These are phyloP conservation scores for Ischnus inquisitorius DNA, from an alignment of 2,888 invertebrate genomes.

Conservation along the genomic window DNA sequence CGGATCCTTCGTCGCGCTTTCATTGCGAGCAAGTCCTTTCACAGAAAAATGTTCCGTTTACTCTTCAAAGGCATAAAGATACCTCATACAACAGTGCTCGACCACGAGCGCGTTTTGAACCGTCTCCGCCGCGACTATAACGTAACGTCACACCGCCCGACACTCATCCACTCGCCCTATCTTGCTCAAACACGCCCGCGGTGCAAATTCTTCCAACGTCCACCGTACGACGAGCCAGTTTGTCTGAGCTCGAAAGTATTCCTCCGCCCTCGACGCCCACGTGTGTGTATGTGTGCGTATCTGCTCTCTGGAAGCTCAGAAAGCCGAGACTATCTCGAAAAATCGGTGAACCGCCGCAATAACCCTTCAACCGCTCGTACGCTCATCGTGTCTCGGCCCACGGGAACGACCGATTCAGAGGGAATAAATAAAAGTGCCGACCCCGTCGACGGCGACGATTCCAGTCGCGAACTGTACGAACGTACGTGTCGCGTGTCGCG, in stretches of 20 bases:
- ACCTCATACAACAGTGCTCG: too few species aligned
- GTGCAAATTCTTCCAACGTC: constrained; percentile 13
- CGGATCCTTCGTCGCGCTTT: too few species aligned
- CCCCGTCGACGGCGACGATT: constrained; percentile 28
- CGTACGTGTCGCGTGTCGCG: constrained; percentile 42
- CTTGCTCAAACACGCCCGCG: constrained; percentile 49
- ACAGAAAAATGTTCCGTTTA: too few species aligned
- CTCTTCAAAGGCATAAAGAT: too few species aligned
- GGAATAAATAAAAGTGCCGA: constrained; percentile 45
- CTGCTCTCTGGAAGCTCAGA: not conserved
- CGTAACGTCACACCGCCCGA: constrained; percentile 31
- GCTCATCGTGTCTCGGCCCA: not conserved
- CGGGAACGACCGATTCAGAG: constrained; percentile 35
- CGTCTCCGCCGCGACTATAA: not conserved
- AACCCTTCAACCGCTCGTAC: constrained; percentile 6
- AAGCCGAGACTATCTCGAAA: not conserved
- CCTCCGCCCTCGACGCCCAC: not conserved
- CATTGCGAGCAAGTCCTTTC: too few species aligned
- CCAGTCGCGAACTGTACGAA: constrained; percentile 21
- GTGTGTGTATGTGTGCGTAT: too few species aligned
- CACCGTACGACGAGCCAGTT: not conserved
- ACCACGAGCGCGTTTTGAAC: not conserved
- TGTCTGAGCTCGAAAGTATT: not conserved
- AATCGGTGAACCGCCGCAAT: constrained; percentile 7
- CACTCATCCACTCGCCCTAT: constrained; percentile 57